These are phyloP conservation scores for Danaus chrysippus DNA, from an alignment of 2,888 invertebrate genomes.

Conservation along the genomic window DNA sequence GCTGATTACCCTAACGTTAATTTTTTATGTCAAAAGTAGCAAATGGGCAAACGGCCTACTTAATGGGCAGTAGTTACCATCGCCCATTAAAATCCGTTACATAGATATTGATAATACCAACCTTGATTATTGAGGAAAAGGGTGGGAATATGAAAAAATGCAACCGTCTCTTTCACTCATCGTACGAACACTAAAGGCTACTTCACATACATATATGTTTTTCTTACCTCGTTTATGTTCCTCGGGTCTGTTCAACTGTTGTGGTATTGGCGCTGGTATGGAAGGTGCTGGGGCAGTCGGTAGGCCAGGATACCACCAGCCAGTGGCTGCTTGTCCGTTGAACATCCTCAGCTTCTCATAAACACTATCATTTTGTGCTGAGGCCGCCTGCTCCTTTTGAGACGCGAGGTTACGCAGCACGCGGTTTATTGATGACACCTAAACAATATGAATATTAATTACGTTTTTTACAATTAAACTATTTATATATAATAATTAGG, in stretches of 20 bases:
- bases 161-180: too few species aligned
- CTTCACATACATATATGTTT: too few species aligned
- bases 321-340: slow-evolving; percentile 91
- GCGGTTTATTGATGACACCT: slow-evolving; percentile 99
- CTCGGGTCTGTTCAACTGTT: slow-evolving; percentile 80
- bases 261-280: slow-evolving; percentile 83
- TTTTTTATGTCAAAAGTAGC: too few species aligned
- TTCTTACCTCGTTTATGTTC: slow-evolving; percentile 86
- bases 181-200: too few species aligned
- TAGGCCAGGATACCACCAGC: slow-evolving; percentile 92
- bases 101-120: too few species aligned
- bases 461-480: slow-evolving; percentile 1
- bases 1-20: too few species aligned
- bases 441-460: slow-evolving; percentile 33
- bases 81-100: too few species aligned
- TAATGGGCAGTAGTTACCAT: too few species aligned
- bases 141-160: too few species aligned
- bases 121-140: too few species aligned
- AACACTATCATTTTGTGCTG: slow-evolving; percentile 90
- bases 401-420: slow-evolving; percentile 97
- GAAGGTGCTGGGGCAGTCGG: slow-evolving; percentile 86
- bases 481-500: neutral
- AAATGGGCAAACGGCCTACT: too few species aligned
- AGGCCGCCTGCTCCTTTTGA: slow-evolving; percentile 95
- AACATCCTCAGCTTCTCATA: slow-evolving; percentile 97